Evolutionary conservation across 2,888 invertebrate genomes (phyloP), one percentile per base, ranked within the genome.

Genomic region (Sepiola atlantica): DNA sequence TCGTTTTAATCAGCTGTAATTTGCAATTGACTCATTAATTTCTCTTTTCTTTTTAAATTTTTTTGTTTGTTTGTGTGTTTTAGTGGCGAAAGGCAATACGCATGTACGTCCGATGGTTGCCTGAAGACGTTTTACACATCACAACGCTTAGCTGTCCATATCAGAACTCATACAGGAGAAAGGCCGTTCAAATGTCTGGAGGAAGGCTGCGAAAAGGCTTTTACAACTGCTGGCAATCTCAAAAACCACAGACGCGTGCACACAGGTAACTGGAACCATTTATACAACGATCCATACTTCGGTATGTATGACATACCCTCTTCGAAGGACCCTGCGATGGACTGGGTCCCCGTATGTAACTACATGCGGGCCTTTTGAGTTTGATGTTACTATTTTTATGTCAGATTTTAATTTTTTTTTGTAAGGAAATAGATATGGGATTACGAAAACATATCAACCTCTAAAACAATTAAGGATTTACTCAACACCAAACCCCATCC

Each of bases 41-140:
- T n/a, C n/a, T 28, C 28, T 12, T 77, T 35, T 24, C 98, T 98
- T 94, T 98, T 98, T 55, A 6, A 61, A 91, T 8, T n/a, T 93
- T 24, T 91, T 45, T 32, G 94, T 93, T 92, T 21, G 90, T 18
- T 35, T 35, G 20, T 35, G 16, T 91, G 28, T 54, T 45, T 45
- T 16, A 92, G 92, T 98, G 45, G 97, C 93, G 95, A 95, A 91
- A 95, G 96, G 28, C 95, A 95, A 32, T 95, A 95, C 94, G 95
- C 95, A 32, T 96, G 96, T 94, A 94, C 95, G 8, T 94, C 94
- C 55, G 95, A 95, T 91, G 95, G 95, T 24, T 97, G 97, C 96
- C 96, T 95, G 28, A 96, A 96, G 94, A 94, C 95, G 24, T 97
- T 97, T 95, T 96, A 96, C 94, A 97, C 97, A 45, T 95, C 95